Evolutionary conservation across 2,888 invertebrate species (phyloP), one percentile per base, ranked within the genome.

Genomic region (Cataglyphis cursor): DNA sequence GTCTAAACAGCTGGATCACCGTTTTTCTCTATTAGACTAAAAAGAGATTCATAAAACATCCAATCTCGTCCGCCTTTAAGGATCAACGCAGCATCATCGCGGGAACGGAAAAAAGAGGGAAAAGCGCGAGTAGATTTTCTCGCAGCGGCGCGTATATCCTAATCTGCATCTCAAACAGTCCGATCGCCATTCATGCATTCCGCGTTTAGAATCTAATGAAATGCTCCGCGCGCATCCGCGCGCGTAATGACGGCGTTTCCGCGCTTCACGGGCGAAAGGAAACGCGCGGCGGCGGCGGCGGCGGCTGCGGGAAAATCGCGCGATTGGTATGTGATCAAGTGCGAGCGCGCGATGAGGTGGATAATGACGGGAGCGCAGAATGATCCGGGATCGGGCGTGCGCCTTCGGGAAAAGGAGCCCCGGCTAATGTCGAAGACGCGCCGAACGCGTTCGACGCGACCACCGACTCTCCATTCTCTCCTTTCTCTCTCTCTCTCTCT

Each of bases 401-500:
- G 70, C 78, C 78, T 35, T 59, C 44, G 48, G 41, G 38, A 72
- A 54, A 72, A 66, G 62, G 61, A 66, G 66, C 28, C n/a, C 12
- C 48, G 35, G 15, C 44, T 41, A 62, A 72, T n/a, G 15, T 48
- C 51, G 59, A 61, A 66, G 83, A 85, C 66, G 64, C 31, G 44
- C 74, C 48, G 21, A 12, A 28, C n/a, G 68, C 80, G 86, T 89
- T 87, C 86, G 83, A 86, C 84, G 89, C 44, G 70, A 41, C 78
- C 78, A 78, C 57, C 31, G 38, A 59, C 85, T 89, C 89, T 91
- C 92, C 0, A 15, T 85, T 89, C 89, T 91, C 92, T 91, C 91
- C 41, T 41, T 10, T 41, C 41, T 41, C 85, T 89, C 89, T 91
- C 92, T 91, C 91, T 90, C 54, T 54, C 41, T 41, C 41, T 41